A percentile compares a stretch with the other conserved stretches of the same genome.
phyloP scores from a whole-genome alignment of 2,888 invertebrate species.

The Sepioteuthis lessoniana region DNA sequence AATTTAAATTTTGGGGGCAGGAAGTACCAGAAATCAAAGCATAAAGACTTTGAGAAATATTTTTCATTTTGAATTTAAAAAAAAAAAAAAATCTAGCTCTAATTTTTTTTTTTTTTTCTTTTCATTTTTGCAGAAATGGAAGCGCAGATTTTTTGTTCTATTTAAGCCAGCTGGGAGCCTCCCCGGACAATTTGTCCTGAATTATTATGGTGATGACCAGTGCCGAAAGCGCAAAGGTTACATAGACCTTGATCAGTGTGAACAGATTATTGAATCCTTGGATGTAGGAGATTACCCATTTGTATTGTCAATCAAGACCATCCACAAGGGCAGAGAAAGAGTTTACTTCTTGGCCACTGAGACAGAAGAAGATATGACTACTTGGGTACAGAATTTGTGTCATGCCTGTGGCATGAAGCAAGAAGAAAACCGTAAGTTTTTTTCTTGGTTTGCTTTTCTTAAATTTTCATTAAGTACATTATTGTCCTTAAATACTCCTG shows the following conservation, averaged over 20 bases:
- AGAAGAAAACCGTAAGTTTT: conserved; percentile 65
- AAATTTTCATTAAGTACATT: no score
- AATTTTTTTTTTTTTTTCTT: conserved; percentile 45
- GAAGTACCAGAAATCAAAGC: no score
- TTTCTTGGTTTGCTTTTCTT: background rate
- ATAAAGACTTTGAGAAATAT: no score
- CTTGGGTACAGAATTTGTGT: conserved; percentile 95
- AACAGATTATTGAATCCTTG: conserved; percentile 83
- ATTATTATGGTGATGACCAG: conserved; percentile 88
- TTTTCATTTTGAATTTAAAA: background rate
- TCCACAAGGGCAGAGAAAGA: conserved; percentile 79
- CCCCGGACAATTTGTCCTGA: conserved; percentile 93
- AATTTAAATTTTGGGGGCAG: no score
- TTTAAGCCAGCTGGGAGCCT: conserved; percentile 89
- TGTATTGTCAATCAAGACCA: conserved; percentile 71
- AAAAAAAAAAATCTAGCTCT: background rate
- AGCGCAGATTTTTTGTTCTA: conserved; percentile 93
- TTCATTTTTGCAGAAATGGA: conserved; percentile 94
- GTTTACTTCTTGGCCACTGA: conserved; percentile 95
- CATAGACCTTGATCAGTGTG: conserved; percentile 94
- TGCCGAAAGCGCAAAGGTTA: conserved; percentile 73
- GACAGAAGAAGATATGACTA: conserved; percentile 91
- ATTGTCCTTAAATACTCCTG: no score
- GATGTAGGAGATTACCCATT: conserved; percentile 69
- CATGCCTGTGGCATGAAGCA: conserved; percentile 84